Evolutionary conservation across 1,140 invertebrate genomes (phyloP), one percentile per base, ranked within the genome.

Genomic region (Cydia strobilella): DNA sequence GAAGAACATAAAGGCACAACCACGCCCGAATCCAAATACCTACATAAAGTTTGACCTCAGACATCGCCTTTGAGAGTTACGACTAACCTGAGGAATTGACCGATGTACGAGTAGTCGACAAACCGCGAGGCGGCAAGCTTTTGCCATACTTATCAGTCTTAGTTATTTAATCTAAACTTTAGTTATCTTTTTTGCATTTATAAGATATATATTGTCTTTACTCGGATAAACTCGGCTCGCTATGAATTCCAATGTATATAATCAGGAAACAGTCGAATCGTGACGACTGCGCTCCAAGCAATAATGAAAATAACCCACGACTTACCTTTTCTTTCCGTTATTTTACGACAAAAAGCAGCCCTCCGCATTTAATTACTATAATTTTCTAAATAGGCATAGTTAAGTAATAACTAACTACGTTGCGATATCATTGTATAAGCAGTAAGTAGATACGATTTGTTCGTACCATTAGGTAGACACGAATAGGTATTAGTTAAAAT

Each of bases 231-330:
- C 6, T 54, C 15, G 4, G 42, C 42, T 45, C 51, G 6, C 54
- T 59, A 23, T 59, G 7, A 59, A 23, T 18, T 59, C n/a, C 15
- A 76, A 20, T n/a, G 54, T 42, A 20, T 75, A 75, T 72, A 73
- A 74, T 73, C 59, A 74, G 75, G 75, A 76, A 76, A 76, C 65
- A 73, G 75, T 18, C 15, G 48, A 45, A 42, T 76, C 75, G 75
- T 76, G 75, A 74, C 71, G 20, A 72, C 48, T 27, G 15, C 27
- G 10, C n/a, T 27, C 73, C 48, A 7, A 35, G 39, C 73, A 39
- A 62, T 74, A 42, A 74, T 62, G 54, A 35, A 74, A 74, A 74
- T 74, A 74, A 51, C 31, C 73, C 73, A 74, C 73, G 48, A 74
- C 73, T 74, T 74, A 63, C 73, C 73, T 74, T 74, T 74, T 39